Base-by-base conservation (phyloP, 2,888 invertebrate species). In the Elmis aenea region DNA sequence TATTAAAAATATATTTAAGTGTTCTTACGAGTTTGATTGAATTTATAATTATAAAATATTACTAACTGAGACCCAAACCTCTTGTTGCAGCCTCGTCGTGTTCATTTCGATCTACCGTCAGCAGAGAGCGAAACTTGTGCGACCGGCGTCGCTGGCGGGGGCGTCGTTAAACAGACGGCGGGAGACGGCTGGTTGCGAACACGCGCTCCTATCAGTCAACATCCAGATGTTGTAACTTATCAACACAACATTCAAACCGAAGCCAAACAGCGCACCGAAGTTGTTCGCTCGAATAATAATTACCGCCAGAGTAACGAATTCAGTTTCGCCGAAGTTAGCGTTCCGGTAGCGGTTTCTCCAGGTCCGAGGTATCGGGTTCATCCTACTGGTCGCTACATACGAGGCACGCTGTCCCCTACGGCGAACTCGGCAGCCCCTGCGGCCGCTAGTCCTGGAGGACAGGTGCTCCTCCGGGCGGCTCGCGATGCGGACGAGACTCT, bases 401-500 rank as follows among this genome's bases (percentile, higher is more conserved):
- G 62, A 48, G 68, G 68, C 62, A 67, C 65, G 48, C 67, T 68
- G 68, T 67, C 67, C 47, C 67, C 67, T 20, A 67, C 68, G 51
- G 58, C 64, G 15, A 61, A 57, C 52, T 54, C 62, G 34, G 50
- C 54, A 41, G 57, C 60, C 46, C 58, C 59, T 45, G 54, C 54
- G 50, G 58, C 60, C 46, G 56, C 57, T 47, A 53, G 57, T 22
- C 59, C 59, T 23, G 59, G 55, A 34, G 63, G 61, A 33, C 58
- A 57, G 48, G 59, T 71, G 50, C 67, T 76, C 33, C 61, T 76
- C 36, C 64, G 69, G 63, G 75, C 75, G 24, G 73, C 75, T 37
- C 68, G 72, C 38, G 74, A 75, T 55, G 72, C 68, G 15, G 75
- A 75, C 48, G 74, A 75, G 41, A 57, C 59, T 12, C 51, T 60